phyloP scores from a whole-genome alignment of 2,888 invertebrate genomes.

The Xestia ashworthii region DNA sequence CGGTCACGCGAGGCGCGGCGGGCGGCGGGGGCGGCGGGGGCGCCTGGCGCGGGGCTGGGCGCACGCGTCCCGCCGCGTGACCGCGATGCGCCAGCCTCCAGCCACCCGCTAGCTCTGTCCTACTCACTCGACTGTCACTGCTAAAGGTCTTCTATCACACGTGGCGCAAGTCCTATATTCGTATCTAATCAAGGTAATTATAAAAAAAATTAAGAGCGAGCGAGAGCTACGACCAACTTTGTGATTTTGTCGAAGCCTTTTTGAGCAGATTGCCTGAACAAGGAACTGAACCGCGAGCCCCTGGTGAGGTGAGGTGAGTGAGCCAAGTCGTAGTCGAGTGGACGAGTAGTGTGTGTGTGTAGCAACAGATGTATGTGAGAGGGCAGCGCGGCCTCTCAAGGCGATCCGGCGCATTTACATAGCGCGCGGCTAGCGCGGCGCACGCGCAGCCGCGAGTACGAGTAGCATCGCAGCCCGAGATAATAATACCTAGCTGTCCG shows the following conservation, averaged over 20 bases:
- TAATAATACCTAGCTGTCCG: conserved; percentile 26
- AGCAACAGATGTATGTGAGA: conserved; percentile 38
- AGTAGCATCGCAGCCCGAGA: conserved; percentile 13
- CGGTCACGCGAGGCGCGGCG: conserved; percentile 41
- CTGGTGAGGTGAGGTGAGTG: too few species aligned
- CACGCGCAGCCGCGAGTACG: neutral
- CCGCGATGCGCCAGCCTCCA: conserved; percentile 14
- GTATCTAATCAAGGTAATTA: neutral
- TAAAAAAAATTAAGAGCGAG: neutral
- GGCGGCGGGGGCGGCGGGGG: conserved; percentile 17
- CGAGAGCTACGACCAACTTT: neutral
- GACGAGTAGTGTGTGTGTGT: conserved; percentile 16
- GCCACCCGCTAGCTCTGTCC: neutral
- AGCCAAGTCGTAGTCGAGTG: neutral
- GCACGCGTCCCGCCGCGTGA: conserved; percentile 51
- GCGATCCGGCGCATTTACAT: conserved; percentile 68
- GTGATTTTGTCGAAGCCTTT: neutral
- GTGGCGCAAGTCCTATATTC: too few species aligned
- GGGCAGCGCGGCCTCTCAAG: conserved; percentile 65
- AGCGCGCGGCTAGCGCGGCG: conserved; percentile 28
- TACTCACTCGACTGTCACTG: neutral
- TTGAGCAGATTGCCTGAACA: neutral
- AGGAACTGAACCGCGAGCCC: conserved; percentile 16
- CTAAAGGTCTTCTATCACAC: neutral
- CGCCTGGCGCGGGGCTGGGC: conserved; percentile 12